Conservation (phyloP, 2,113 vertebrate species). For the Corythaixoides concolor region DNA sequence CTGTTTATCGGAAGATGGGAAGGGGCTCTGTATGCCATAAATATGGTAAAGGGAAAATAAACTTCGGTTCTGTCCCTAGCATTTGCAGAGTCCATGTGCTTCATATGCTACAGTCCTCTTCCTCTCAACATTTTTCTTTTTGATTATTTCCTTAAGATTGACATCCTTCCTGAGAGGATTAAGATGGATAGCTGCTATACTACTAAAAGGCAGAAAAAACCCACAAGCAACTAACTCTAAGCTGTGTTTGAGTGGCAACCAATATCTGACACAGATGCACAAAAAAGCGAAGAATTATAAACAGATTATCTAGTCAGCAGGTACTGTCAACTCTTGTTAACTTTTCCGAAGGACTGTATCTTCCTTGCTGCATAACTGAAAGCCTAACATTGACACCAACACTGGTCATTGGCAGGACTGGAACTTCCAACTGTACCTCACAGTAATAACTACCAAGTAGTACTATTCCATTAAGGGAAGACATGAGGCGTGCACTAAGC, state of each 20-base stretch:
- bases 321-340: background rate
- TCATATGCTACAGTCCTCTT: background rate
- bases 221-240: background rate
- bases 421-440: background rate
- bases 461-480: background rate
- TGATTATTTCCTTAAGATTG: background rate
- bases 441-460: background rate
- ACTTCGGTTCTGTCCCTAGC: too few species aligned
- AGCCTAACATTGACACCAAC: background rate
- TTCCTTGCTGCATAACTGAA: background rate
- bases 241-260: background rate
- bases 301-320: background rate
- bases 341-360: background rate
- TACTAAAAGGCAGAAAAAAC: background rate
- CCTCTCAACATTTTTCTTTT: background rate
- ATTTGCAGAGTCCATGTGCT: too few species aligned
- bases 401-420: background rate
- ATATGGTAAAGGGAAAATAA: too few species aligned
- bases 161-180: background rate
- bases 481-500: rapidly evolving
- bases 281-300: background rate
- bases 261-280: background rate
- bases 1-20: too few species aligned
- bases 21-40: too few species aligned
- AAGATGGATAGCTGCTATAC: background rate